Conservation (phyloP, 2,113 vertebrate species). For the Trinectes maculatus region DNA sequence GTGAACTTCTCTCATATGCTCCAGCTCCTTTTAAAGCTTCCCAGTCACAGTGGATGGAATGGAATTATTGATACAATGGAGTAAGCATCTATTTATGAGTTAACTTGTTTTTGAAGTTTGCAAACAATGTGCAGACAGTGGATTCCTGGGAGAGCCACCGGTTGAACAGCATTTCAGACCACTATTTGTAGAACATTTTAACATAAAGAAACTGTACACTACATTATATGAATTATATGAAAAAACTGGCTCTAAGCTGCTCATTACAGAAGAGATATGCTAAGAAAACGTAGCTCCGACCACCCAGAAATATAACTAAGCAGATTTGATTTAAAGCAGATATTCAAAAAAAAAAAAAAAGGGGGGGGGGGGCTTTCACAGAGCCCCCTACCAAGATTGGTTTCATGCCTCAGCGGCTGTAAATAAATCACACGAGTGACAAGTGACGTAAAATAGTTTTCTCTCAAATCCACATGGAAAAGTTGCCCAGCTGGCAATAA, state of each 20-base stretch:
- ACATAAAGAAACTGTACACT: neutral
- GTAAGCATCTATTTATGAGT: neutral
- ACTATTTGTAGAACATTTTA: neutral
- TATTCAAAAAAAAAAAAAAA: slow-evolving; percentile 16
- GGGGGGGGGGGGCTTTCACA: slow-evolving; percentile 30
- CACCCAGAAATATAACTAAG: slow-evolving; percentile 53
- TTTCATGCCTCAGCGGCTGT: slow-evolving; percentile 25
- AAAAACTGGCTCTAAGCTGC: slow-evolving; percentile 28
- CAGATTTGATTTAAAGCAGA: slow-evolving; percentile 58
- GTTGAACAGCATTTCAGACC: slow-evolving; percentile 34
- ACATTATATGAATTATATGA: too few relatives aligned
- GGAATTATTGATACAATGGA: neutral
- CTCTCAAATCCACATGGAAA: slow-evolving; percentile 49
- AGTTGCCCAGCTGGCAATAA: neutral
- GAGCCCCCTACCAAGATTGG: slow-evolving; percentile 24
- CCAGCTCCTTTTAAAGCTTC: slow-evolving; percentile 4
- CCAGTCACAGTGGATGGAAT: neutral
- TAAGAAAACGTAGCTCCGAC: slow-evolving; percentile 43
- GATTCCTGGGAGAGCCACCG: slow-evolving; percentile 41
- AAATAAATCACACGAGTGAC: slow-evolving; percentile 29
- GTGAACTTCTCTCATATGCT: neutral
- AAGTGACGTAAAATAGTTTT: slow-evolving; percentile 11
- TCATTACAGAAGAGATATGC: slow-evolving; percentile 29
- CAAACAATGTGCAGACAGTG: slow-evolving; percentile 11
- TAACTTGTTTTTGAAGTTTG: neutral